Conservation (phyloP, 2,888 invertebrate species). For the Imbricaverruca yamaguchii region DNA sequence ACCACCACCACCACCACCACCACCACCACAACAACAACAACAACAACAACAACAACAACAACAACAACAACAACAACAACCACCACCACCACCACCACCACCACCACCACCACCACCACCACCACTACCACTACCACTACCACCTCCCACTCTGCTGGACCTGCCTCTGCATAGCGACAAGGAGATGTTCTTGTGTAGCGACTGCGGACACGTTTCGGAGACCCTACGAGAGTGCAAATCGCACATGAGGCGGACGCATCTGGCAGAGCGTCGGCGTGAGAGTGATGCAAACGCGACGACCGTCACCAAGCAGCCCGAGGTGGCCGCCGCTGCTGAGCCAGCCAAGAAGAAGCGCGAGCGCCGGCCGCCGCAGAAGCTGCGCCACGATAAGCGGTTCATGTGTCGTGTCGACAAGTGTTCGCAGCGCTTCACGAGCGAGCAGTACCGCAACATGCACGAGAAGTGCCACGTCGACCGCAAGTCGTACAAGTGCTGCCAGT, state of each 20-base stretch:
- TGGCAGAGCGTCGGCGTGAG: neutral
- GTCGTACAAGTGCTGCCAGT: constrained; percentile 3
- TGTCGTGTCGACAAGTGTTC: constrained; percentile 2
- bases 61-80: too few relatives aligned
- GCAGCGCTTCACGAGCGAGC: constrained; percentile 3
- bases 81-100: too few relatives aligned
- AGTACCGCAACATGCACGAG: neutral
- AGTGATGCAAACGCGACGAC: neutral
- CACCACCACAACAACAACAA: too few relatives aligned
- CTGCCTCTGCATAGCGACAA: neutral
- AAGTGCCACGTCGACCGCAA: neutral
- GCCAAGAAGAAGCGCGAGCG: constrained; percentile 11
- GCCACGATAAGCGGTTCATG: neutral
- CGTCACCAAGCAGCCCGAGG: neutral
- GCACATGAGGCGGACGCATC: neutral
- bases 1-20: too few relatives aligned
- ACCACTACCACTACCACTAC: too few relatives aligned
- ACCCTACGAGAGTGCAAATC: neutral
- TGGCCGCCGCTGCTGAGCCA: neutral
- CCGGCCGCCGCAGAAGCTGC: constrained; percentile 3
- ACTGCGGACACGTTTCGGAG: neutral
- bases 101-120: too few relatives aligned
- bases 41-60: too few relatives aligned
- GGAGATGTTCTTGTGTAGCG: neutral
- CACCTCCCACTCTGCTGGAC: neutral